These are phyloP conservation scores for Chinchilla lanigera DNA, from an alignment of 2,113 vertebrate genomes.

Conservation along the genomic window DNA sequence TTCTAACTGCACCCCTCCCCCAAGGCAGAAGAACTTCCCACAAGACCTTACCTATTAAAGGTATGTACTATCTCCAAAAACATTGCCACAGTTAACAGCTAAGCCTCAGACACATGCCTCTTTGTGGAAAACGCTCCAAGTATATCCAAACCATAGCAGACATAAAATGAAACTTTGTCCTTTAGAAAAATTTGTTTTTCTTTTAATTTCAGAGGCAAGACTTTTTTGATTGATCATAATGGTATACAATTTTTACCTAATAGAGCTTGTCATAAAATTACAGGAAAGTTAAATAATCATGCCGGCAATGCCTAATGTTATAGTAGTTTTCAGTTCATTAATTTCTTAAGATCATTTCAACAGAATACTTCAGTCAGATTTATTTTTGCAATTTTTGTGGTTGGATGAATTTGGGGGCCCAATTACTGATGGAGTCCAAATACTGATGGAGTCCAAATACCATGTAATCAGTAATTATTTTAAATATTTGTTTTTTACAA, in stretches of 20 bases:
- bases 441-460: not conserved
- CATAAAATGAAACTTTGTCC: slow-evolving; percentile 13
- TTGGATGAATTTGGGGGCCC: not conserved
- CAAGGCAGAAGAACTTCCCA: not conserved
- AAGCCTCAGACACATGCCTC: not conserved
- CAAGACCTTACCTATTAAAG: not conserved
- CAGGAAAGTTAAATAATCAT: slow-evolving; percentile 17
- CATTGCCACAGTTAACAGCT: not conserved
- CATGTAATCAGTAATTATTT: not conserved
- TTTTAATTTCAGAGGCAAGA: not conserved
- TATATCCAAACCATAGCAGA: not conserved
- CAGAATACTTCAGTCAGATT: not conserved
- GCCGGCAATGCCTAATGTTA: not conserved
- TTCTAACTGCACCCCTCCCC: not conserved
- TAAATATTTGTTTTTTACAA: slow-evolving; percentile 20
- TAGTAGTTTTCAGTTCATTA: not conserved
- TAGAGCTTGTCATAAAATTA: slow-evolving; percentile 30
- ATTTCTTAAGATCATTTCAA: slow-evolving; percentile 1
- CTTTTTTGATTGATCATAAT: slow-evolving; percentile 4
- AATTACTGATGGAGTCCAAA: not conserved
- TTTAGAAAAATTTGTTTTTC: slow-evolving; percentile 32
- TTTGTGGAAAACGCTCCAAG: not conserved
- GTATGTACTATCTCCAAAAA: not conserved
- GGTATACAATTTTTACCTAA: not conserved
- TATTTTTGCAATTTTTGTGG: not conserved